Conservation (phyloP, 2,888 invertebrate genomes). For the Cosmorhoe ocellata region DNA sequence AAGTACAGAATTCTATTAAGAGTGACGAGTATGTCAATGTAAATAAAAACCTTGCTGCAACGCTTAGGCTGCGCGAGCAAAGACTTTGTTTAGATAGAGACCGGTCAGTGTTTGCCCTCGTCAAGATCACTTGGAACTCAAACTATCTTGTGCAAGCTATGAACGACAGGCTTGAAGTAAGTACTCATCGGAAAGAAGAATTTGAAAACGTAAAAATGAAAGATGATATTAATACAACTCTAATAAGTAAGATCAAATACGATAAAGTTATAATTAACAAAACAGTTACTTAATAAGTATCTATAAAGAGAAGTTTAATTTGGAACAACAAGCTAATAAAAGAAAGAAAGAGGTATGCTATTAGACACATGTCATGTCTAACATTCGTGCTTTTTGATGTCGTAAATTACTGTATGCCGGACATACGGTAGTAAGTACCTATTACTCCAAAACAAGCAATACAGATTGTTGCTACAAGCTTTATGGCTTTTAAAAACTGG, state of each 20-base stretch:
- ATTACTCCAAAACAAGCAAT: conserved; percentile 59
- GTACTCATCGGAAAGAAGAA: conserved; percentile 18
- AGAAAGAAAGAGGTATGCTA: too few species aligned
- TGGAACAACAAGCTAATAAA: too few species aligned
- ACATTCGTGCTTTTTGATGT: not conserved
- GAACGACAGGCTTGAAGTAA: conserved; percentile 38
- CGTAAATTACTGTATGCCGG: conserved; percentile 26
- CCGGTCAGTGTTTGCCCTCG: conserved; percentile 75
- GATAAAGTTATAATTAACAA: too few species aligned
- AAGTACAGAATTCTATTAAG: conserved; percentile 71
- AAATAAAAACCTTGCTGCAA: conserved; percentile 62
- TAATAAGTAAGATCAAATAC: not conserved
- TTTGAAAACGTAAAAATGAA: conserved; percentile 4
- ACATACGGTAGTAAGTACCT: conserved; percentile 37
- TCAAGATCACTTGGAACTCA: conserved; percentile 68
- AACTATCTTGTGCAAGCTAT: conserved; percentile 58
- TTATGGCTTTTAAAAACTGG: conserved; percentile 76
- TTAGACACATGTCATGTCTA: too few species aligned
- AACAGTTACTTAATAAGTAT: too few species aligned
- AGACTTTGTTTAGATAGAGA: conserved; percentile 70
- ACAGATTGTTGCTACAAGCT: conserved; percentile 73
- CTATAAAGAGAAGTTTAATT: too few species aligned
- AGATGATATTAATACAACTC: not conserved
- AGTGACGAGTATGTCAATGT: conserved; percentile 63
- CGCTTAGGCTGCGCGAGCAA: conserved; percentile 57